Base-by-base conservation (phyloP, 2,888 invertebrate species). In the Mimas tiliae region DNA sequence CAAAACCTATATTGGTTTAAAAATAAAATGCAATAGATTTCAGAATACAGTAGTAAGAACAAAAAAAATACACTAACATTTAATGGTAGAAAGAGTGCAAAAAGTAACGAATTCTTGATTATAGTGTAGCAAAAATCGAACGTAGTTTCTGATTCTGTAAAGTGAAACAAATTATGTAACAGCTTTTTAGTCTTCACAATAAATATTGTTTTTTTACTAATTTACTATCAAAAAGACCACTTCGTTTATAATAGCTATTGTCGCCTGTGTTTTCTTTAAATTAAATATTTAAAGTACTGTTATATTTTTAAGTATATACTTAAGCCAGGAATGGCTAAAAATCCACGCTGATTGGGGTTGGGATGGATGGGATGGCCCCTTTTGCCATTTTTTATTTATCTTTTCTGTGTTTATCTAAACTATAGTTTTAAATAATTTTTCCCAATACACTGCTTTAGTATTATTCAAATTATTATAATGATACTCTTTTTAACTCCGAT, bases 151-250 rank as follows among this genome's bases (percentile, higher is more conserved):
- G 38, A 21, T 58, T 58, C 58, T 42, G 42, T 42, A 58, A 58
- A 58, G 42, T 21, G 58, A 58, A 58, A 42, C 11, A 58, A 58
- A 58, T 58, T 58, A 58, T 58, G 42, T 38, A 58, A 58, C 19
- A 42, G 19, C 19, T 50, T 42, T 52, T 58, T 38, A 58, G 42
- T 58, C 58, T 58, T 58, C 58, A 19, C 38, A 8, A 12, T 19
- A 58, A 58, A 1, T 38, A 8, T 38, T 19, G 38, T 19, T 42
- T 58, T 58, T 55, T 38, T 58, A 19, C 19, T 42, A 11, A 42
- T 21, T 58, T 7, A 11, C 16, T 12, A 55, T 38, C 16, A 38
- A 38, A 42, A 12, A 38, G 4, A 38, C 19, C 6, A 58, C 12
- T 58, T 19, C 16, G 11, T 42, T 38, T 58, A 42, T 11, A 38